Conservation (phyloP, 1,140 invertebrate genomes). For the Aphelenchoides avenae region DNA sequence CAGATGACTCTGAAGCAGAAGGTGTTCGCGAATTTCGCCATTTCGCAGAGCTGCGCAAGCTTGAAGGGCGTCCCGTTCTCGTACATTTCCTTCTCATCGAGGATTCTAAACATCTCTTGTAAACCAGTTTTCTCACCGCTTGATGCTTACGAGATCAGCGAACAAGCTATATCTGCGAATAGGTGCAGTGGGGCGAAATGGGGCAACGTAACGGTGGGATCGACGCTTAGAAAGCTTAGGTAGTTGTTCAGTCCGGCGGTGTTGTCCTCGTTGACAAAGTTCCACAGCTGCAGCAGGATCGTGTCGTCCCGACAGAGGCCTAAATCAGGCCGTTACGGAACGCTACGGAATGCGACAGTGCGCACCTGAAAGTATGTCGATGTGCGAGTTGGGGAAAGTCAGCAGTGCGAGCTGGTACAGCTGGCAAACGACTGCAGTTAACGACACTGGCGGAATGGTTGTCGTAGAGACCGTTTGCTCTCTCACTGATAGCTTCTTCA, state of each 20-base stretch:
- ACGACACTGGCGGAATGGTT: slow-evolving; percentile 69
- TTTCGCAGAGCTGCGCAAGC: slow-evolving; percentile 76
- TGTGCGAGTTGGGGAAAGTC: slow-evolving; percentile 81
- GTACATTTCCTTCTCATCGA: slow-evolving; percentile 98
- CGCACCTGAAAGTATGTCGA: slow-evolving; percentile 89
- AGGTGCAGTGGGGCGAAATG: slow-evolving; percentile 77
- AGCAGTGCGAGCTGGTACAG: slow-evolving; percentile 83
- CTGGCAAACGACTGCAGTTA: slow-evolving; percentile 77
- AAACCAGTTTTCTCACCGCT: not conserved
- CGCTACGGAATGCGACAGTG: not conserved
- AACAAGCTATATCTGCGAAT: slow-evolving; percentile 91
- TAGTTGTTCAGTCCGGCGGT: slow-evolving; percentile 83
- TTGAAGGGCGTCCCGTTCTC: slow-evolving; percentile 89
- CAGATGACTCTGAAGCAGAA: slow-evolving; percentile 86
- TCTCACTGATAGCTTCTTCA: slow-evolving; percentile 26
- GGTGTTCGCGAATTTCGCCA: slow-evolving; percentile 87
- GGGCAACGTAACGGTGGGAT: slow-evolving; percentile 73
- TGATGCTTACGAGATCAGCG: slow-evolving; percentile 84
- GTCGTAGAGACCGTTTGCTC: slow-evolving; percentile 8
- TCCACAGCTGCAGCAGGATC: slow-evolving; percentile 83
- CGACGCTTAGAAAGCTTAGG: slow-evolving; percentile 75
- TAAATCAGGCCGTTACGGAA: slow-evolving; percentile 59
- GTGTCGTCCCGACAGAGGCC: slow-evolving; percentile 87
- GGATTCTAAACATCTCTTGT: slow-evolving; percentile 68
- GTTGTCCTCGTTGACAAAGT: slow-evolving; percentile 79